Base-by-base conservation (phyloP, 2,113 vertebrate genomes). In the Bubo blakistoni region DNA sequence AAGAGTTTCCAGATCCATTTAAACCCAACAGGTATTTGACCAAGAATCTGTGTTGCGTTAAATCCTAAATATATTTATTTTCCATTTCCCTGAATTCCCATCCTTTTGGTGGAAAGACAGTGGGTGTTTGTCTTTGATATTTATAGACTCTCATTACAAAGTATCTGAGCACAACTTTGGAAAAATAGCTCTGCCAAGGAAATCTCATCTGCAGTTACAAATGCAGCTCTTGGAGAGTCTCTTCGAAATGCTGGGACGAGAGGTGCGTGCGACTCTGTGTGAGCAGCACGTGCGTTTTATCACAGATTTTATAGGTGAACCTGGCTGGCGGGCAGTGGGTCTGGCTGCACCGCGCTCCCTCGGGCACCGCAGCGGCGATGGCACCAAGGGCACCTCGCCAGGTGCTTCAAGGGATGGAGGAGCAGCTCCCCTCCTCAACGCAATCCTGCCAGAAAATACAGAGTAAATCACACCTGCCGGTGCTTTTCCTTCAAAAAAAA, bases 401-500 rank as follows among this genome's bases (percentile, higher is more conserved):
- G 25, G 7, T 8, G 1, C 25, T 61, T 25, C 27, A 49, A 78
- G 88, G 70, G 66, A 17, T 2, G 22, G 46, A 55, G 81, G 78
- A 73, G 42, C 46, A 4, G 42, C 11, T 15, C 49, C 84, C 84
- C 82, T 40, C 77, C 86, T 34, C 52, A 4, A 3, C 0, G 0
- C 32, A 69, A 40, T 40, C 70, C 69, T 20, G 71, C 71, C 30
- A 3, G 90, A 66, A 89, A 94, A 90, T 4, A 55, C 40, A 66
- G 91, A 87, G 67, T 32, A 89, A 93, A 91, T 94, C 81, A 13
- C 61, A 62, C 24, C 95, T 88, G 94, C 85, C 90, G 88, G 42
- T 34, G 81, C 92, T 81, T 89, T 91, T 84, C 47, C 83, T 74
- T 66, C 25, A 34, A 63, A 89, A 88, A 86, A 94, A 95, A 97